Base-by-base conservation (phyloP, 2,888 invertebrate species). In the Crossocerus cetratus region DNA sequence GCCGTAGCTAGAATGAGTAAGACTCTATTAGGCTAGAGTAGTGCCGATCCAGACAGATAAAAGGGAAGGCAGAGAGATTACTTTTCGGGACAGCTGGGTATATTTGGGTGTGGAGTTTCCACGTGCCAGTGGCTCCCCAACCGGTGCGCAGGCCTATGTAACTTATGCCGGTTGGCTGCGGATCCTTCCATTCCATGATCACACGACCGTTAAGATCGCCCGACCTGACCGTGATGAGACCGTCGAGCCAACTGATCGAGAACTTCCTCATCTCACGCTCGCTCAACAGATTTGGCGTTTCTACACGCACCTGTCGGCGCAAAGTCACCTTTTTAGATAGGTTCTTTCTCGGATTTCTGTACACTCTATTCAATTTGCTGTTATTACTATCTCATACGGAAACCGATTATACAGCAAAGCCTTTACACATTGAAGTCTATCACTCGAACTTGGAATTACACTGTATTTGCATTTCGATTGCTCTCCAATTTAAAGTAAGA, bases 101-200 rank as follows among this genome's bases (percentile, higher is more conserved):
- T 76, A 70, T 83, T 86, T 86, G 87, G 80, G 83, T 82, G 72
- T 81, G 86, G 75, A 94, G 91, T 81, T 92, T 92, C 94, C 94
- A 94, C 75, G 92, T 91, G 73, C 94, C 94, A 72, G 92, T 91
- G 32, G 94, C 92, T 67, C 94, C 94, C 92, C 93, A 94, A 70
- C 91, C 93, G 14, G 94, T 93, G 71, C 94, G 92, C 71, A 94
- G 91, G 57, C 94, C 94, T 85, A 93, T 92, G 90, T 93, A 92
- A 69, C 92, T 92, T 65, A 94, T 88, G 58, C 92, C 92, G 88
- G 94, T 93, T 4, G 93, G 93, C 14, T 91, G 86, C 3, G 93
- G 92, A 86, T 94, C 93, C 76, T 90, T 87, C 93, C 94, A 94
- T 81, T 93, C 92, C 91, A 94, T 90, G 73, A 93, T 87, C 67